A percentile compares a stretch with the other conserved stretches of the same genome.
These are phyloP conservation scores for Electrona antarctica DNA, from an alignment of 2,113 vertebrate species.

Conservation along the genomic window DNA sequence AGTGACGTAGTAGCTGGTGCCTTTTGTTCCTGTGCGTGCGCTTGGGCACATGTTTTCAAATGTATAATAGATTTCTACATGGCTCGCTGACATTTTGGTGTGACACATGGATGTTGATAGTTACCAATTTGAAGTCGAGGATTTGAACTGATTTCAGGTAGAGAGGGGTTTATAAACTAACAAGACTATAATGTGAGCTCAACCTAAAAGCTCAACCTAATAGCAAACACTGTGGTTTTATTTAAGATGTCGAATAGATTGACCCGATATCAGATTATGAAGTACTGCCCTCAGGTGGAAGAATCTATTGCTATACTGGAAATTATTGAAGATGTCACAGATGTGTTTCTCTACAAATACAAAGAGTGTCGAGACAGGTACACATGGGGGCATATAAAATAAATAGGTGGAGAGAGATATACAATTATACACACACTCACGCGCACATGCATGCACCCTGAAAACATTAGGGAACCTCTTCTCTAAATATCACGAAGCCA, in stretches of 20 bases:
- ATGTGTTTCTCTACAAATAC: constrained; percentile 30
- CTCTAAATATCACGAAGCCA: neutral
- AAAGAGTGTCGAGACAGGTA: constrained; percentile 13
- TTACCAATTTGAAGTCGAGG: no score
- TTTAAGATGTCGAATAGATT: constrained; percentile 71
- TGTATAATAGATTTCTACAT: no score
- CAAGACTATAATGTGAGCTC: constrained; percentile 30
- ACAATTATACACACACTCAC: no score
- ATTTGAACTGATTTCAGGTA: constrained; percentile 12
- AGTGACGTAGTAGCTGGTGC: no score
- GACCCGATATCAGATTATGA: no score
- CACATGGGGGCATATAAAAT: neutral
- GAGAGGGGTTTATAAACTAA: constrained; percentile 26
- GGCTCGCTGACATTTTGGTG: no score
- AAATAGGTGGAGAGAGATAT: no score
- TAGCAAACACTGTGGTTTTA: constrained; percentile 53
- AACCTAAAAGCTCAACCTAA: constrained; percentile 35
- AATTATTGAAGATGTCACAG: constrained; percentile 45
- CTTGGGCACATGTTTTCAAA: no score
- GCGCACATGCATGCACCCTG: no score
- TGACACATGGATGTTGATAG: no score
- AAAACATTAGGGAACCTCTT: no score
- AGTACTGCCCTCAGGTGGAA: constrained; percentile 82
- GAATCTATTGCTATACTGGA: constrained; percentile 78
- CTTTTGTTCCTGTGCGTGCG: no score